Conservation (phyloP, 2,888 invertebrate genomes). For the Tachystola acroxantha region DNA sequence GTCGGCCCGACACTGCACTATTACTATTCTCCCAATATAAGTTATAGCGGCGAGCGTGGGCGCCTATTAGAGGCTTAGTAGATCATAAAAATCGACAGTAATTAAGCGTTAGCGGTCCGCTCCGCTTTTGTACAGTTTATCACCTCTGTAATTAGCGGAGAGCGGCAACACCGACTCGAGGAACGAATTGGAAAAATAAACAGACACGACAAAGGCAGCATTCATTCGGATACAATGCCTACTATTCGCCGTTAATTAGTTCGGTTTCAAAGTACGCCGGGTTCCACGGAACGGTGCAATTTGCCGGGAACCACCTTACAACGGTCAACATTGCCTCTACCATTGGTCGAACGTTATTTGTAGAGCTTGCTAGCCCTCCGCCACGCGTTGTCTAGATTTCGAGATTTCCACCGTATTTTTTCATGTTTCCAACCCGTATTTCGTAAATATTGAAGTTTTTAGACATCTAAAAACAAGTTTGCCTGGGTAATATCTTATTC, state of each 20-base stretch:
- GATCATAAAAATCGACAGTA: constrained; percentile 34
- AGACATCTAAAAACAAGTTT: no score
- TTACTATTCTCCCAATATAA: neutral
- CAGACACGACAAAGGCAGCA: constrained; percentile 62
- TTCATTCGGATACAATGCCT: constrained; percentile 64
- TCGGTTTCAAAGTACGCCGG: constrained; percentile 48
- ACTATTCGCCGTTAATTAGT: constrained; percentile 65
- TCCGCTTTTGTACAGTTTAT: constrained; percentile 44
- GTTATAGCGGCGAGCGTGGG: constrained; percentile 10
- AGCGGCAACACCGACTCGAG: constrained; percentile 24
- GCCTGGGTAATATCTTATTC: no score
- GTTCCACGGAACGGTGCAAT: constrained; percentile 49
- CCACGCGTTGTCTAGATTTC: no score
- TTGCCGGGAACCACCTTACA: constrained; percentile 5
- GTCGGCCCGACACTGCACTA: neutral
- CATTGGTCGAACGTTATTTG: neutral
- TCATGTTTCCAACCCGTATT: no score
- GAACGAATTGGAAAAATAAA: constrained; percentile 64
- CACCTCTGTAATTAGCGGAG: constrained; percentile 50
- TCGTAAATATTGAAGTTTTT: no score
- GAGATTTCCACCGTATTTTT: no score
- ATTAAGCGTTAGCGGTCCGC: constrained; percentile 26
- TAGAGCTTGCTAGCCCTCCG: no score
- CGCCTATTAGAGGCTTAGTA: constrained; percentile 14
- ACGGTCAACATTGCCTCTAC: no score